A percentile compares a stretch with the other conserved stretches of the same genome.
Conservation (phyloP, 2,888 invertebrate genomes). For the Callinectes sapidus region DNA sequence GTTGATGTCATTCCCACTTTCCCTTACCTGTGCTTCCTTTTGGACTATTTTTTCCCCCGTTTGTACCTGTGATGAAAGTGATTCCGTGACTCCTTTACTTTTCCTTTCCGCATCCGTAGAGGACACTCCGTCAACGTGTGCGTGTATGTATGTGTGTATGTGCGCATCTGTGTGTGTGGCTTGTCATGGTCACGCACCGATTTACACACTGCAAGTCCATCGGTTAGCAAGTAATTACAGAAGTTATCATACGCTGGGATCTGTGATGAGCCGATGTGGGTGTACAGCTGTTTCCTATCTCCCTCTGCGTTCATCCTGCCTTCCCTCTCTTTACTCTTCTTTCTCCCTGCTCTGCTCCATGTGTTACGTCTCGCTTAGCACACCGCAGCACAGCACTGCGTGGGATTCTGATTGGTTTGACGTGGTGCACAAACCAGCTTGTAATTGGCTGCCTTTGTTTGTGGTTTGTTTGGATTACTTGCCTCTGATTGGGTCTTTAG, state of each 20-base stretch:
- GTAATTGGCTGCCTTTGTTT: slow-evolving; percentile 23
- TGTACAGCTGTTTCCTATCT: neutral
- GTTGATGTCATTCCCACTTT: neutral
- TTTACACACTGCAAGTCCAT: neutral
- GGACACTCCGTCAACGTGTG: neutral
- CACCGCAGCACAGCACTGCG: neutral
- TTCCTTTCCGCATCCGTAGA: neutral
- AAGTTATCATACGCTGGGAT: neutral
- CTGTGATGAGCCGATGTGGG: neutral
- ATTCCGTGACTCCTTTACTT: neutral
- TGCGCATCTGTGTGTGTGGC: too few relatives aligned
- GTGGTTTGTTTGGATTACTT: neutral
- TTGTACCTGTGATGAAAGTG: neutral
- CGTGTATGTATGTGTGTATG: neutral
- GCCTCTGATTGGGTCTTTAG: slow-evolving; percentile 13
- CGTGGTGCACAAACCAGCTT: neutral
- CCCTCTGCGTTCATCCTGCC: neutral
- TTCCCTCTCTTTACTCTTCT: neutral
- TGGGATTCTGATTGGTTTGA: slow-evolving; percentile 5
- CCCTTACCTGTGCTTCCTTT: neutral
- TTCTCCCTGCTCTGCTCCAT: neutral
- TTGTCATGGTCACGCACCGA: neutral
- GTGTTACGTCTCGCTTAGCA: neutral
- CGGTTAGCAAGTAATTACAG: neutral
- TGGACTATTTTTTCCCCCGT: neutral